A percentile compares a stretch with the other conserved stretches of the same genome.
phyloP scores from a whole-genome alignment of 2,888 invertebrate species.

The Nudaria mundana region DNA sequence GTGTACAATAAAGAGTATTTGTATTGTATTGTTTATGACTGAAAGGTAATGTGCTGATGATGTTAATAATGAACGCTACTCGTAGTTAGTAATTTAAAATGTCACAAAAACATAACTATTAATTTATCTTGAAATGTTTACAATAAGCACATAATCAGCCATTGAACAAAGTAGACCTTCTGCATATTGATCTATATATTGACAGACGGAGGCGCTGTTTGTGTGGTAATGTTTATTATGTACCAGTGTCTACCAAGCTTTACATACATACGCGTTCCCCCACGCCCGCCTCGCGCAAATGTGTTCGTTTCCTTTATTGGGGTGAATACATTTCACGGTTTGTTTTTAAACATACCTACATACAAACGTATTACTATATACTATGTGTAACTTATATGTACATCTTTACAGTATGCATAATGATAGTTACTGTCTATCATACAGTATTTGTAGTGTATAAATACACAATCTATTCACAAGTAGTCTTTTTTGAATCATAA shows the following conservation, averaged over 20 bases:
- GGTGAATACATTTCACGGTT: slow-evolving; percentile 35
- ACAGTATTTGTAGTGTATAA: neutral
- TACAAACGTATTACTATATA: slow-evolving; percentile 5
- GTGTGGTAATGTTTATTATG: slow-evolving; percentile 59
- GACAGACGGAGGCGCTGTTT: slow-evolving; percentile 41
- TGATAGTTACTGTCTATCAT: neutral
- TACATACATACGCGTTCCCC: slow-evolving; percentile 35
- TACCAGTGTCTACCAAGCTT: slow-evolving; percentile 43
- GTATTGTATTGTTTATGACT: no score
- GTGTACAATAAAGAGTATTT: no score
- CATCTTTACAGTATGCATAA: neutral
- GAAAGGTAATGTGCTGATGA: no score
- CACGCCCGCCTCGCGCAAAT: slow-evolving; percentile 21
- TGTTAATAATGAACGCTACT: no score
- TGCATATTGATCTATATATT: slow-evolving; percentile 3
- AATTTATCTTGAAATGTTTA: no score
- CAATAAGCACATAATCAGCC: no score
- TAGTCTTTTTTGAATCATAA: neutral
- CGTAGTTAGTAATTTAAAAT: no score
- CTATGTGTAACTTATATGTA: no score
- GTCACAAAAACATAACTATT: no score
- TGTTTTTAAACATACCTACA: slow-evolving; percentile 31
- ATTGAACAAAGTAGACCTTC: slow-evolving; percentile 28
- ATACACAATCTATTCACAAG: neutral
- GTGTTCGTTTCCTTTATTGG: slow-evolving; percentile 34